These are phyloP conservation scores for Agrypnus murinus DNA, from an alignment of 2,888 invertebrate species.

Conservation along the genomic window DNA sequence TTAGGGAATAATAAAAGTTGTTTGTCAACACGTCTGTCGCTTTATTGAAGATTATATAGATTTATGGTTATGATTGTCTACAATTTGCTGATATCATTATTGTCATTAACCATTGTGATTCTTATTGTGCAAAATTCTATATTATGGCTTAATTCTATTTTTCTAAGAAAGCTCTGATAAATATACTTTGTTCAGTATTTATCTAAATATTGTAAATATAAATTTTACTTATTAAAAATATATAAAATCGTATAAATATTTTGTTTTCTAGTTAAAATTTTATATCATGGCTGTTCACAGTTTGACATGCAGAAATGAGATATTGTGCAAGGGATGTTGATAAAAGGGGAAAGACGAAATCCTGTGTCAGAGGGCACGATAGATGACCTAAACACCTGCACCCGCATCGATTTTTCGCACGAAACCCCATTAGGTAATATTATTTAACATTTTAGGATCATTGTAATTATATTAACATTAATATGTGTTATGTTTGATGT, in stretches of 20 bases:
- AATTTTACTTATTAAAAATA: too few species aligned
- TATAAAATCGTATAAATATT: conserved; percentile 32
- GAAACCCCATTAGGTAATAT: conserved; percentile 53
- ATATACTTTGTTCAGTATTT: too few species aligned
- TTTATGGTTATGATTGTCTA: conserved; percentile 42
- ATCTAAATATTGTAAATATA: background rate
- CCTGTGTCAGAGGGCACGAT: conserved; percentile 68
- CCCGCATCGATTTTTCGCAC: conserved; percentile 67
- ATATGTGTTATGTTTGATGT: too few species aligned
- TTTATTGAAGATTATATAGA: conserved; percentile 45
- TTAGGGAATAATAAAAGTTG: conserved; percentile 58
- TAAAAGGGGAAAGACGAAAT: conserved; percentile 63
- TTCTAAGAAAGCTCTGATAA: too few species aligned
- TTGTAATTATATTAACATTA: conserved; percentile 13
- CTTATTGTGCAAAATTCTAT: too few species aligned
- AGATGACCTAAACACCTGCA: conserved; percentile 69
- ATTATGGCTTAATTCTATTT: too few species aligned
- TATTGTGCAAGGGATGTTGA: conserved; percentile 59
- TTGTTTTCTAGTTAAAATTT: conserved; percentile 35
- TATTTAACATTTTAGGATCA: conserved; percentile 38
- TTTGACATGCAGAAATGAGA: conserved; percentile 57
- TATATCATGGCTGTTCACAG: conserved; percentile 45
- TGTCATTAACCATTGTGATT: background rate
- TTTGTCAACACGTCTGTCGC: conserved; percentile 59
- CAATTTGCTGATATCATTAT: conserved; percentile 25